Evolutionary conservation across 2,113 vertebrate genomes (phyloP).

Genomic region (Dissostichus mawsoni): DNA sequence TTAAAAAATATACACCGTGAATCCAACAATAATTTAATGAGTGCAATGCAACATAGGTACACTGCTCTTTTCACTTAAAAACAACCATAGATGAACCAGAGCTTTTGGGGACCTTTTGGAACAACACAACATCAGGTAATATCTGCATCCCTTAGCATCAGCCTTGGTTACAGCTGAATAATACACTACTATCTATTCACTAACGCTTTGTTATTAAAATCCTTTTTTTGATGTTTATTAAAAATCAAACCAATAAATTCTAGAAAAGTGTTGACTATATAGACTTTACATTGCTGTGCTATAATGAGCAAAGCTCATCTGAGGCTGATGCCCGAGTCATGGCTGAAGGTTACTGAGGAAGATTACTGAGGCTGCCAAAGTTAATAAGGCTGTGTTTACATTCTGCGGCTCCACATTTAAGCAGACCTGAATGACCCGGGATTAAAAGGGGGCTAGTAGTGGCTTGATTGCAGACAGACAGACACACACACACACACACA

Average conservation of each 20-base stretch:
- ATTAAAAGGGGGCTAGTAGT: slow-evolving; percentile 67
- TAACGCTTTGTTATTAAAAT: not conserved
- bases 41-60: too few species aligned
- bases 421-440: slow-evolving; percentile 71
- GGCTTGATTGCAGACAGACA: slow-evolving; percentile 60
- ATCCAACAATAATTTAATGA: not conserved
- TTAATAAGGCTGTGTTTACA: slow-evolving; percentile 82
- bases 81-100: not conserved
- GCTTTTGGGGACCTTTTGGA: not conserved
- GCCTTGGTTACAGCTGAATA: slow-evolving; percentile 1
- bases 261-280: not conserved
- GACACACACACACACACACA: slow-evolving; percentile 40
- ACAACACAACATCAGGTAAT: slow-evolving; percentile 25
- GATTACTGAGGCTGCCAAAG: slow-evolving; percentile 64
- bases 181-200: slow-evolving; percentile 23
- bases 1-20: not conserved
- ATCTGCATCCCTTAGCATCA: slow-evolving; percentile 8
- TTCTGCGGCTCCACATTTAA: slow-evolving; percentile 71
- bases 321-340: slow-evolving; percentile 40
- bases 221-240: not conserved
- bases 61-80: not conserved
- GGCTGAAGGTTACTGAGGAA: slow-evolving; percentile 59
- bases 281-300: not conserved
- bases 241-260: slow-evolving; percentile 23
- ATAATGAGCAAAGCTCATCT: slow-evolving; percentile 44